These are phyloP conservation scores for Gephyroberyx darwinii DNA, from an alignment of 2,797 vertebrate species.

Conservation along the genomic window DNA sequence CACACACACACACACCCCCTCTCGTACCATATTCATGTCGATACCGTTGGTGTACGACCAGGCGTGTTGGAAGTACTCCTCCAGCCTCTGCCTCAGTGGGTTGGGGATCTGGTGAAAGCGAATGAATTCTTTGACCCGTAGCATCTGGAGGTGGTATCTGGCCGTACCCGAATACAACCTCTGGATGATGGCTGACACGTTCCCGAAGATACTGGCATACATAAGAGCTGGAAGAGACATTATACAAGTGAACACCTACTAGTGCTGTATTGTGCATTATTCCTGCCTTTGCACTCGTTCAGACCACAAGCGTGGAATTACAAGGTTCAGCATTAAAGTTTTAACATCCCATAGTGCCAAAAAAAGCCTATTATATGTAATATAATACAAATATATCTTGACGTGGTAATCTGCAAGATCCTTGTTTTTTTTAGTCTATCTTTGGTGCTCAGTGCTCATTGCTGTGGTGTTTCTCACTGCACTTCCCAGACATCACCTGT, in stretches of 20 bases:
- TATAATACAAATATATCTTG: too few relatives aligned
- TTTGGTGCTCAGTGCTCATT: too few relatives aligned
- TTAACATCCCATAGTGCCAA: too few relatives aligned
- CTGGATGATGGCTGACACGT: conserved; percentile 99
- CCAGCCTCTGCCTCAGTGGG: conserved; percentile 93
- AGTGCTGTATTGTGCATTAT: too few relatives aligned
- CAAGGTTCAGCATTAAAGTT: too few relatives aligned
- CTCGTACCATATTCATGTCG: conserved; percentile 99
- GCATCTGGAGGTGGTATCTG: conserved; percentile 98
- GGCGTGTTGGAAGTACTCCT: conserved; percentile 98
- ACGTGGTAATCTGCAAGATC: too few relatives aligned
- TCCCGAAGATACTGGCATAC: conserved; percentile 99
- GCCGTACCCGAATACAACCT: conserved; percentile 97
- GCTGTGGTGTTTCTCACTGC: too few relatives aligned
- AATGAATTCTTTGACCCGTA: conserved; percentile 98
- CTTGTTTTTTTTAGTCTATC: too few relatives aligned
- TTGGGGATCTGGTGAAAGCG: conserved; percentile 99
- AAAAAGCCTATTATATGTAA: too few relatives aligned
- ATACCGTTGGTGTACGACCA: conserved; percentile 99
- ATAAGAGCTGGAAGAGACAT: conserved; percentile 89
- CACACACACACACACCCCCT: neutral
- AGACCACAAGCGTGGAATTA: too few relatives aligned
- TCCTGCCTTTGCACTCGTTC: too few relatives aligned
- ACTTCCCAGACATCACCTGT: too few relatives aligned
- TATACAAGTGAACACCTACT: neutral